A percentile compares a stretch with the other conserved stretches of the same genome.
phyloP scores from a whole-genome alignment of 2,113 vertebrate species.

The Oncorhynchus kisutch region DNA sequence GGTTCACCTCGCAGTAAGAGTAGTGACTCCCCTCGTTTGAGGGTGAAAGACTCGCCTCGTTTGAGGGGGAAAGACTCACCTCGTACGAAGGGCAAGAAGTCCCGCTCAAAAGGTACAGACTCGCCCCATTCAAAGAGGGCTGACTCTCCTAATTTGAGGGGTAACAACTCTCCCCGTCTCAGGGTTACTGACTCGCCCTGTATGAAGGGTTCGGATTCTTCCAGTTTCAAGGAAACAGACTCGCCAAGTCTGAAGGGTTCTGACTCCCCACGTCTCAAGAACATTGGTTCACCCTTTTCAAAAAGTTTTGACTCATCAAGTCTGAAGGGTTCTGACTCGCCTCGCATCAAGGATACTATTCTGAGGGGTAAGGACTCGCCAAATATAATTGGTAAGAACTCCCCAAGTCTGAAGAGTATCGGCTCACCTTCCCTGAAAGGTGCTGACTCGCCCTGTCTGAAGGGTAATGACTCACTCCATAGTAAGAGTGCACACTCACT shows the following conservation, averaged over 20 bases:
- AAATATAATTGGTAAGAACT: constrained; percentile 15
- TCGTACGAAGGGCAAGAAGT: constrained; percentile 57
- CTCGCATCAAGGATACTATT: not conserved
- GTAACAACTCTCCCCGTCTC: not conserved
- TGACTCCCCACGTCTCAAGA: constrained; percentile 28
- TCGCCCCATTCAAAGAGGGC: constrained; percentile 23
- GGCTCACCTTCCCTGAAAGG: not conserved
- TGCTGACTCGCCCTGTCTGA: not conserved
- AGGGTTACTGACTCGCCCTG: constrained; percentile 29
- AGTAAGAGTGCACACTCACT: not conserved
- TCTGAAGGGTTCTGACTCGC: constrained; percentile 27
- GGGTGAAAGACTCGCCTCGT: constrained; percentile 61
- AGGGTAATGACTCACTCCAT: constrained; percentile 22
- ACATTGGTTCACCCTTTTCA: constrained; percentile 28
- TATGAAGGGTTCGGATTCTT: constrained; percentile 17
- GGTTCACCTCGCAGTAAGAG: constrained; percentile 55
- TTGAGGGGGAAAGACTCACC: constrained; percentile 64
- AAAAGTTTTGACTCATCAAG: constrained; percentile 36
- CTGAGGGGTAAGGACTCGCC: constrained; percentile 24
- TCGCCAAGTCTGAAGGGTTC: constrained; percentile 30
- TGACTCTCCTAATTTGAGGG: constrained; percentile 16
- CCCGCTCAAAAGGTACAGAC: constrained; percentile 46
- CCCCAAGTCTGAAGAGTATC: not conserved
- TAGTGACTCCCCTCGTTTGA: constrained; percentile 57
- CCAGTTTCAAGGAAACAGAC: constrained; percentile 41